Percentiles rank a stretch among this genome's conserved stretches.
Conservation (phyloP, 2,113 vertebrate genomes). For the Argyrosomus japonicus region DNA sequence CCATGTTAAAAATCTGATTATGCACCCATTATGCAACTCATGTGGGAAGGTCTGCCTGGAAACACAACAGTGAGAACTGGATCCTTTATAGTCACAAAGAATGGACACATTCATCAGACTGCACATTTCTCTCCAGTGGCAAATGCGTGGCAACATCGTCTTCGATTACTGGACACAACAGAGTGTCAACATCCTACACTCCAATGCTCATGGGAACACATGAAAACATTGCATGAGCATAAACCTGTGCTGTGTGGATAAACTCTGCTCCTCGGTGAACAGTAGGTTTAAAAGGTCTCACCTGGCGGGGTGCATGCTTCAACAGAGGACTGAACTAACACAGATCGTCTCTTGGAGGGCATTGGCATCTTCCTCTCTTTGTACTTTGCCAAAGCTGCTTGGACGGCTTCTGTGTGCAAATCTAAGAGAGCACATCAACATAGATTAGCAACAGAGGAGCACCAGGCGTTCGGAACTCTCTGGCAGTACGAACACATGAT, state of each 20-base stretch:
- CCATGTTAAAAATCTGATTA: slow-evolving; percentile 71
- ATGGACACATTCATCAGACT: slow-evolving; percentile 70
- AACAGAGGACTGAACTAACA: slow-evolving; percentile 90
- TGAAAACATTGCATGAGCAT: slow-evolving; percentile 5
- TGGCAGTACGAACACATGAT: slow-evolving; percentile 39
- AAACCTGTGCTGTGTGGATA: background rate
- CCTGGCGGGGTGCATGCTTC: slow-evolving; percentile 96
- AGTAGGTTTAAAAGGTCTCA: slow-evolving; percentile 66
- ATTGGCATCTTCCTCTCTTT: slow-evolving; percentile 98
- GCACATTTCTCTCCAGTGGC: slow-evolving; percentile 50
- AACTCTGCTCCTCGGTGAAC: background rate
- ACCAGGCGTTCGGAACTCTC: slow-evolving; percentile 16
- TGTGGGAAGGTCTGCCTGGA: slow-evolving; percentile 73
- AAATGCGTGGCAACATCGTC: slow-evolving; percentile 48
- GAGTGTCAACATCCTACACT: slow-evolving; percentile 48
- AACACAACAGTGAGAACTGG: slow-evolving; percentile 54
- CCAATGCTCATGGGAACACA: slow-evolving; percentile 27
- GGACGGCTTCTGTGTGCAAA: slow-evolving; percentile 97
- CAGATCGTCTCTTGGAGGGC: slow-evolving; percentile 96
- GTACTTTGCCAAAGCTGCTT: slow-evolving; percentile 95
- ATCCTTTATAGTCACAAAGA: slow-evolving; percentile 63
- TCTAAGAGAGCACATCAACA: slow-evolving; percentile 76
- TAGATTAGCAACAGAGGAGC: slow-evolving; percentile 24
- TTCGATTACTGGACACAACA: slow-evolving; percentile 48
- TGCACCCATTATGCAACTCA: slow-evolving; percentile 64